A percentile compares a stretch with the other conserved stretches of the same genome.
These are phyloP conservation scores for Tribolium castaneum DNA, from an alignment of 1,140 invertebrate species.

Conservation along the genomic window DNA sequence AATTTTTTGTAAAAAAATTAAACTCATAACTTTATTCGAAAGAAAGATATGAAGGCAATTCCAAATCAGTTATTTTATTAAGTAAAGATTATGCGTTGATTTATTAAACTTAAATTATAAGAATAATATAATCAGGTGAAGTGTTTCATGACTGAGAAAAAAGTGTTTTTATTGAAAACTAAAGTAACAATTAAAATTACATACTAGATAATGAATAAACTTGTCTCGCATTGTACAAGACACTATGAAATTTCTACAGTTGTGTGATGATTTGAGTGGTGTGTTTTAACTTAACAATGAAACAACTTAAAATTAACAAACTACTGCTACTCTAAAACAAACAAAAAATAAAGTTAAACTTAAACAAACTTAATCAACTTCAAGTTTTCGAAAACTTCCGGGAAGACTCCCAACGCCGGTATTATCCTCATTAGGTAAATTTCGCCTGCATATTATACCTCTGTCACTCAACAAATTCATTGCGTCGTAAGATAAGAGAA, in stretches of 20 bases:
- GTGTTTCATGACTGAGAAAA: too few relatives aligned
- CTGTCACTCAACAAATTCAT: constrained; percentile 69
- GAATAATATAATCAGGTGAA: too few relatives aligned
- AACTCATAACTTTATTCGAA: too few relatives aligned
- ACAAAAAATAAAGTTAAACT: neutral
- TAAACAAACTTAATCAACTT: constrained; percentile 72
- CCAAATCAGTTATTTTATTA: too few relatives aligned
- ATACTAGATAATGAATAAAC: too few relatives aligned
- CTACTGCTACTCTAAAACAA: neutral
- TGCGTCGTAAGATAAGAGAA: constrained; percentile 70
- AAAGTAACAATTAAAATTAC: too few relatives aligned
- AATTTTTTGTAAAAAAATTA: too few relatives aligned
- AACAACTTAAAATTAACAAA: neutral
- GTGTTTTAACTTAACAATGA: neutral
- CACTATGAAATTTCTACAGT: neutral
- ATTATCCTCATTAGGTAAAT: constrained; percentile 65
- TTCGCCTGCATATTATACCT: constrained; percentile 74
- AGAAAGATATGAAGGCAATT: too few relatives aligned
- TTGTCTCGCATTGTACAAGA: too few relatives aligned
- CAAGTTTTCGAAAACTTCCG: constrained; percentile 81
- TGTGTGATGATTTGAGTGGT: neutral
- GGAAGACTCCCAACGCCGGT: constrained; percentile 70
- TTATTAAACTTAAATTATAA: too few relatives aligned
- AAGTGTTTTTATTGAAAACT: too few relatives aligned
- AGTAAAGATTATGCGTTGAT: too few relatives aligned